Conservation (phyloP, 2,888 invertebrate genomes). For the Schizaphis graminum region DNA sequence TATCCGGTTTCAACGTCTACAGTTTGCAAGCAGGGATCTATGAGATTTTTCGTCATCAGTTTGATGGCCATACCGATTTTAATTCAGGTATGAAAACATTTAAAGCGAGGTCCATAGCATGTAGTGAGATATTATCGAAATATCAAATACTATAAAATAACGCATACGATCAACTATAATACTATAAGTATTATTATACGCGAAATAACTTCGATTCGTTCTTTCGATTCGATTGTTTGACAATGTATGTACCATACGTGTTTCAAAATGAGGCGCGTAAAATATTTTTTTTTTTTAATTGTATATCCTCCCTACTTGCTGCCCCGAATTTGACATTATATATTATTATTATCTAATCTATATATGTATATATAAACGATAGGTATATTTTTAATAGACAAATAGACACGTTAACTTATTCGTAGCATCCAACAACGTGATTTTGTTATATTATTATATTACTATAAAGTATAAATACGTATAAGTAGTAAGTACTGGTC, state of each 20-base stretch:
- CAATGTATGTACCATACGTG: neutral
- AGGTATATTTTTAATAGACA: neutral
- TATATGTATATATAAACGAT: neutral
- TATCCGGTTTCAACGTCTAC: neutral
- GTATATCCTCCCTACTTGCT: neutral
- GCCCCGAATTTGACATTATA: neutral
- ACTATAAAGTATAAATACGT: too few relatives aligned
- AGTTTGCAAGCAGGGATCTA: neutral
- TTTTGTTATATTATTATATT: neutral
- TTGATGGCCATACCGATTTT: neutral
- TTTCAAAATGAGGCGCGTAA: neutral
- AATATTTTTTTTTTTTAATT: neutral
- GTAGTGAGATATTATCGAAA: neutral
- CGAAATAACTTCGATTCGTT: neutral
- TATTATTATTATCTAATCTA: neutral
- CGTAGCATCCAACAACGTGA: neutral
- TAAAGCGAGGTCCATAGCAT: neutral
- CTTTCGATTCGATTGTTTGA: neutral
- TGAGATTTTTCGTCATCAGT: constrained; percentile 20
- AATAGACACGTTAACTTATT: neutral
- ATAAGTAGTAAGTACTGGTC: neutral
- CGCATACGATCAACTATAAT: neutral
- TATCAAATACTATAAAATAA: neutral
- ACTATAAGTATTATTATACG: neutral
- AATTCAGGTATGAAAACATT: neutral